phyloP scores from a whole-genome alignment of 2,113 vertebrate species.

The Festucalex cinctus region DNA sequence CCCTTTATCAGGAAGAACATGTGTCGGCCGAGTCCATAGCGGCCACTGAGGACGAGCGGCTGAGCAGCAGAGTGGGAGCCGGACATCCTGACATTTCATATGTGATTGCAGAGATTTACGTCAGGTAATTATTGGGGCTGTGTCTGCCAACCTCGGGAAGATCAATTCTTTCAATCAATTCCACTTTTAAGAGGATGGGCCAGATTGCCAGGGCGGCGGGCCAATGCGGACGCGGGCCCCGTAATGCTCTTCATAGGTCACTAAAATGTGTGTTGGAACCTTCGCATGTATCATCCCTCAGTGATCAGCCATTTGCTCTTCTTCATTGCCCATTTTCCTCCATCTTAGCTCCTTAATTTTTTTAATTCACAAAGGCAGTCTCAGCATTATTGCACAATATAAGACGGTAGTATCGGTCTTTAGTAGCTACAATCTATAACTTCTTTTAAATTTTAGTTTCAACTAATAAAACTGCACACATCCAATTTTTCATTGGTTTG shows the following conservation, averaged over 20 bases:
- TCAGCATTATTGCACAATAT: constrained; percentile 30
- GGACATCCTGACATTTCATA: constrained; percentile 66
- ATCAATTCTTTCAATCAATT: constrained; percentile 79
- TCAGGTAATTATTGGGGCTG: constrained; percentile 70
- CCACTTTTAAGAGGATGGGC: constrained; percentile 75
- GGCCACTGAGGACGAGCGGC: constrained; percentile 25
- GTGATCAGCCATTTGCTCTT: constrained; percentile 32
- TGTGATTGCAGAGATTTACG: constrained; percentile 70
- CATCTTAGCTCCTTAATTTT: constrained; percentile 8
- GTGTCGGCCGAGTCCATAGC: constrained; percentile 18
- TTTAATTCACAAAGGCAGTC: constrained; percentile 24
- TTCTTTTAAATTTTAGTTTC: constrained; percentile 46
- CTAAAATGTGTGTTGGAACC: constrained; percentile 71
- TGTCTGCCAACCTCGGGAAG: constrained; percentile 66
- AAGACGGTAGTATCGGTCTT: constrained; percentile 44
- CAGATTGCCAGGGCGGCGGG: constrained; percentile 66
- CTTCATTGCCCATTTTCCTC: not conserved
- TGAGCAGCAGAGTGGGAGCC: constrained; percentile 18
- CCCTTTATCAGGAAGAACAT: constrained; percentile 27
- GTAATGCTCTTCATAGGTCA: constrained; percentile 75
- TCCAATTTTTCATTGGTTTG: constrained; percentile 41
- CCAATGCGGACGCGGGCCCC: constrained; percentile 52
- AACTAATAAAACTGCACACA: constrained; percentile 40
- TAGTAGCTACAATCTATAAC: constrained; percentile 51
- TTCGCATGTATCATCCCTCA: constrained; percentile 49